Conservation (phyloP, 2,888 invertebrate species). For the Yponomeuta plumbellus region DNA sequence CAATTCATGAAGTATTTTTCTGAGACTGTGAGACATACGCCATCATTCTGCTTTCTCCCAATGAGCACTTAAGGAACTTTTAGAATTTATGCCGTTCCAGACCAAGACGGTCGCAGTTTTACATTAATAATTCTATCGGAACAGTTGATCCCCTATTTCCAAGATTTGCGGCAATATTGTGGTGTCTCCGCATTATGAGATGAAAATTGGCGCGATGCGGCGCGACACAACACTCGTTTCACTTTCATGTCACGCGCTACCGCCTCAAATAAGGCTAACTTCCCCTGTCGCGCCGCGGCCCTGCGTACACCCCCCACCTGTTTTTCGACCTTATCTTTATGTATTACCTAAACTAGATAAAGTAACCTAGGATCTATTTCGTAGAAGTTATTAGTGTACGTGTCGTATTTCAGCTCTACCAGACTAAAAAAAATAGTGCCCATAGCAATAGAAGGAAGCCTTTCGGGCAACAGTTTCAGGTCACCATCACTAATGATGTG, state of each 20-base stretch:
- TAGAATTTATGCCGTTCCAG: neutral
- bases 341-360: conserved; percentile 16
- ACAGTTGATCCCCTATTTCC: conserved; percentile 55
- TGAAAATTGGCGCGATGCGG: conserved; percentile 56
- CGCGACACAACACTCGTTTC: conserved; percentile 58
- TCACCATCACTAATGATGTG: conserved; percentile 20
- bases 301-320: conserved; percentile 50
- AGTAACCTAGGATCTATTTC: conserved; percentile 9
- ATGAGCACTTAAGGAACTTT: neutral
- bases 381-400: conserved; percentile 7
- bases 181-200: conserved; percentile 54
- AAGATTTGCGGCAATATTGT: conserved; percentile 71
- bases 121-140: conserved; percentile 13
- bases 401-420: neutral
- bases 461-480: conserved; percentile 17
- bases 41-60: neutral
- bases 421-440: neutral
- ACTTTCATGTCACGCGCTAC: conserved; percentile 71
- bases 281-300: conserved; percentile 49
- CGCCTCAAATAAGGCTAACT: conserved; percentile 72
- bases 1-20: neutral
- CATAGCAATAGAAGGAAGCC: neutral
- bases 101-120: neutral
- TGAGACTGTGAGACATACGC: neutral
- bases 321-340: conserved; percentile 29